Percentiles rank a stretch among this genome's conserved stretches.
These are phyloP conservation scores for Eilema griseolum DNA, from an alignment of 2,888 invertebrate species.

Conservation along the genomic window DNA sequence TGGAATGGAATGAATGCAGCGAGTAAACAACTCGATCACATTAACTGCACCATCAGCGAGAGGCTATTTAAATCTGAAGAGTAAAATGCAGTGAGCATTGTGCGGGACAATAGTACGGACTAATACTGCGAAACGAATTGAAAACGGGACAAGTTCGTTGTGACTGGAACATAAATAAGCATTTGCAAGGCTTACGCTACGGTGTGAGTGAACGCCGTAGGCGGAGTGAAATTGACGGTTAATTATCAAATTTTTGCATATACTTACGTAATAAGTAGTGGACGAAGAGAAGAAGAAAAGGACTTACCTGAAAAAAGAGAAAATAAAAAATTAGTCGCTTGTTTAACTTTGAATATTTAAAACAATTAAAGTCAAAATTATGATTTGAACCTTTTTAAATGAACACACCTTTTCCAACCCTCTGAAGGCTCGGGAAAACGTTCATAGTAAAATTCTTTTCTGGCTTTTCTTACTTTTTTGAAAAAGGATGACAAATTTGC, in stretches of 20 bases:
- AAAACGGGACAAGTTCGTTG: slow-evolving; percentile 79
- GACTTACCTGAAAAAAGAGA: slow-evolving; percentile 52
- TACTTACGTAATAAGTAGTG: slow-evolving; percentile 24
- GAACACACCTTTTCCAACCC: too few relatives aligned
- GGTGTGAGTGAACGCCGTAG: slow-evolving; percentile 51
- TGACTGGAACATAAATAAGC: slow-evolving; percentile 82
- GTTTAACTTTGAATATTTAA: neutral
- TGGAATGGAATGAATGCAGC: slow-evolving; percentile 25
- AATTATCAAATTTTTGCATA: slow-evolving; percentile 23
- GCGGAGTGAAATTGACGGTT: slow-evolving; percentile 41
- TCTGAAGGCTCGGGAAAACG: too few relatives aligned
- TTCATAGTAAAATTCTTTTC: too few relatives aligned
- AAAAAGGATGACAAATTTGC: too few relatives aligned
- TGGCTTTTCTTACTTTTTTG: too few relatives aligned
- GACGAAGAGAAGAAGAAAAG: neutral
- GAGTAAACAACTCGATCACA: slow-evolving; percentile 59
- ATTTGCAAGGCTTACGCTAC: slow-evolving; percentile 68
- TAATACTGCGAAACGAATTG: slow-evolving; percentile 81
- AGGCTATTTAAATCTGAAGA: slow-evolving; percentile 71
- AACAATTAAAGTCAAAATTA: too few relatives aligned
- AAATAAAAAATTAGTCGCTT: neutral
- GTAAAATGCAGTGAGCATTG: slow-evolving; percentile 68
- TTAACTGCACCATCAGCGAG: slow-evolving; percentile 62
- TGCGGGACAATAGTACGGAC: slow-evolving; percentile 70
- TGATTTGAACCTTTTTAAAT: too few relatives aligned